Percentiles rank a stretch among this genome's conserved stretches.
Evolutionary conservation across 2,888 invertebrate species (phyloP).

Genomic region (Heliconius cydno): DNA sequence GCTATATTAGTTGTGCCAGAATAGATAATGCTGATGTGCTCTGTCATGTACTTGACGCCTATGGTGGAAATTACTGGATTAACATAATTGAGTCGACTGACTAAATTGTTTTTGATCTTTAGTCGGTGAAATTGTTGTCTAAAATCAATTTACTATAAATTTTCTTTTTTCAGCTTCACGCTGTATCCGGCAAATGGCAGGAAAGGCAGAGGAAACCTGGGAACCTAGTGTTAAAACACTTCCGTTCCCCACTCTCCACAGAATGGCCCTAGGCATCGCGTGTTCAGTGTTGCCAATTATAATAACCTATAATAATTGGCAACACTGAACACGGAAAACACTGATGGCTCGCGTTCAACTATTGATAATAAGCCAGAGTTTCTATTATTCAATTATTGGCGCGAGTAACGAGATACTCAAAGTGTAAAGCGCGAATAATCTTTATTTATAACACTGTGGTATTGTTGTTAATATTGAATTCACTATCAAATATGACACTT

Average conservation of each 20-base stretch:
- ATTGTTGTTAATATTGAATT: neutral
- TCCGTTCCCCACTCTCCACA: no score
- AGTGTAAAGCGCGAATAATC: constrained; percentile 13
- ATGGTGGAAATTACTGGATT: neutral
- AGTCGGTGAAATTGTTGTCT: neutral
- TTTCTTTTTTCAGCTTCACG: no score
- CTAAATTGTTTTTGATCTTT: neutral
- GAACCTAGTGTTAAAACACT: no score
- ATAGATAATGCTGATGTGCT: neutral
- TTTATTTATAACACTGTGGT: constrained; percentile 7
- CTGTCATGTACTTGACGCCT: neutral
- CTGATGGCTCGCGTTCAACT: constrained; percentile 49
- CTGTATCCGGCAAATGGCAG: no score
- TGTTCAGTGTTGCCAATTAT: neutral
- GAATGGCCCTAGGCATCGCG: no score
- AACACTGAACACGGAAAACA: constrained; percentile 50
- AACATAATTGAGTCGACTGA: neutral
- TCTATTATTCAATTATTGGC: constrained; percentile 40
- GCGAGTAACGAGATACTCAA: constrained; percentile 10
- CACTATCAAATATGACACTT: neutral
- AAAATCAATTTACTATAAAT: neutral
- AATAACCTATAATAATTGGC: constrained; percentile 44
- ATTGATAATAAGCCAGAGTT: constrained; percentile 45
- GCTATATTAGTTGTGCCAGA: neutral
- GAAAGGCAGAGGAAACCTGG: no score